These are phyloP conservation scores for Formica selysi DNA, from an alignment of 1,140 invertebrate species.

Conservation along the genomic window DNA sequence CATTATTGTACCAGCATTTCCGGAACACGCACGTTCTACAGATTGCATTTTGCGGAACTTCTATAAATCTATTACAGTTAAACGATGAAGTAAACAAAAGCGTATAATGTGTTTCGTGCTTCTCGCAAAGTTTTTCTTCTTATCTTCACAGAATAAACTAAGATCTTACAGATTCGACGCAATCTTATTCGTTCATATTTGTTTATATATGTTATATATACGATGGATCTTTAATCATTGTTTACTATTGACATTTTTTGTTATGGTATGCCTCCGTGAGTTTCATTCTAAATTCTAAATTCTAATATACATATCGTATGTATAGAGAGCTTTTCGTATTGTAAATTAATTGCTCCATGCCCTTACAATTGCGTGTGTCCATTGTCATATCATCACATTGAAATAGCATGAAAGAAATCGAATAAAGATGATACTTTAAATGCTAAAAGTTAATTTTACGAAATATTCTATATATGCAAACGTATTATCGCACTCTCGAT, in stretches of 20 bases:
- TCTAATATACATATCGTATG: too few species aligned
- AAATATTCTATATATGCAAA: slow-evolving; percentile 25
- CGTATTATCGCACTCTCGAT: not conserved
- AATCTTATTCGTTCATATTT: not conserved
- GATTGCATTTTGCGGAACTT: slow-evolving; percentile 46
- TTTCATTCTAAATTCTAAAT: not conserved
- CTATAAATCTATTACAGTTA: slow-evolving; percentile 54
- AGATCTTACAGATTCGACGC: not conserved
- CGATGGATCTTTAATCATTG: not conserved
- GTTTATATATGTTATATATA: not conserved
- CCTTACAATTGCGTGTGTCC: not conserved
- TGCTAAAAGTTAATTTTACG: not conserved
- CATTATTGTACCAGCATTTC: slow-evolving; percentile 41
- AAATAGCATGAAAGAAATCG: slow-evolving; percentile 15
- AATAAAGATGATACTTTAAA: slow-evolving; percentile 3
- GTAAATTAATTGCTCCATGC: not conserved
- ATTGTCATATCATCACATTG: not conserved
- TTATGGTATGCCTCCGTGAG: not conserved
- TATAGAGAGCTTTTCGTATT: not conserved
- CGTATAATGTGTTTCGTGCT: slow-evolving; percentile 56
- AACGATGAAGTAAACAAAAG: slow-evolving; percentile 49
- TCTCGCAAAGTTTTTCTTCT: slow-evolving; percentile 48
- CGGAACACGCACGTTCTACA: slow-evolving; percentile 22
- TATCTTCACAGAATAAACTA: slow-evolving; percentile 41
- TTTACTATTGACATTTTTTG: not conserved